Conservation (phyloP, 2,888 invertebrate genomes). For the Altica lythri region DNA sequence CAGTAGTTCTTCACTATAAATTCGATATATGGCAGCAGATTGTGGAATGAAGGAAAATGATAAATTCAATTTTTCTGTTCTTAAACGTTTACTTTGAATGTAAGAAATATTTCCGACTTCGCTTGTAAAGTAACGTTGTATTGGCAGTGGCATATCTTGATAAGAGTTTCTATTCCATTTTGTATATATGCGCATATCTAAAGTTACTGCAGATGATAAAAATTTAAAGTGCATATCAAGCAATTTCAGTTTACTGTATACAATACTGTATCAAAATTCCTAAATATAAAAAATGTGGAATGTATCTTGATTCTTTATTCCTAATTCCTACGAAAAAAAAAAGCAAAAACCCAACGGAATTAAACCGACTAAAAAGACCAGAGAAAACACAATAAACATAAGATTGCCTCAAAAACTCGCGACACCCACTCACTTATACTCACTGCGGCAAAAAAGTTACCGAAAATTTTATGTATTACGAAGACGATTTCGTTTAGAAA, state of each 20-base stretch:
- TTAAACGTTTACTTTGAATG: constrained; percentile 20
- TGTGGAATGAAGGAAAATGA: constrained; percentile 18
- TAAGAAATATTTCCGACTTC: constrained; percentile 4
- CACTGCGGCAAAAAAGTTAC: constrained; percentile 19
- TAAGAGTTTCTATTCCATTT: not conserved
- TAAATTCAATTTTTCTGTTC: constrained; percentile 22
- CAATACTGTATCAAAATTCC: no score
- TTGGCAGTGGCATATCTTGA: constrained; percentile 11
- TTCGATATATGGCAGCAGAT: constrained; percentile 20
- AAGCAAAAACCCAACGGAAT: no score
- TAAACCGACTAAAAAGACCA: constrained; percentile 17
- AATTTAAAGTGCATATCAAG: not conserved
- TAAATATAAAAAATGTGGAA: no score
- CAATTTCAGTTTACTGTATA: not conserved
- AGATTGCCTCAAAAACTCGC: constrained; percentile 13
- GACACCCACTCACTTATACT: constrained; percentile 31
- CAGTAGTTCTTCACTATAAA: constrained; percentile 22
- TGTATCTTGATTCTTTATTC: no score
- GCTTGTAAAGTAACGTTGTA: not conserved
- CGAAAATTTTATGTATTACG: constrained; percentile 24
- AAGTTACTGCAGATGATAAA: not conserved
- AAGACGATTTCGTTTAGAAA: constrained; percentile 17
- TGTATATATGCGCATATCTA: not conserved
- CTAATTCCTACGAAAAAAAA: no score
- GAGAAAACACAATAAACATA: constrained; percentile 23